Conservation (phyloP, 2,888 invertebrate species). For the Eumerus sabulonum region DNA sequence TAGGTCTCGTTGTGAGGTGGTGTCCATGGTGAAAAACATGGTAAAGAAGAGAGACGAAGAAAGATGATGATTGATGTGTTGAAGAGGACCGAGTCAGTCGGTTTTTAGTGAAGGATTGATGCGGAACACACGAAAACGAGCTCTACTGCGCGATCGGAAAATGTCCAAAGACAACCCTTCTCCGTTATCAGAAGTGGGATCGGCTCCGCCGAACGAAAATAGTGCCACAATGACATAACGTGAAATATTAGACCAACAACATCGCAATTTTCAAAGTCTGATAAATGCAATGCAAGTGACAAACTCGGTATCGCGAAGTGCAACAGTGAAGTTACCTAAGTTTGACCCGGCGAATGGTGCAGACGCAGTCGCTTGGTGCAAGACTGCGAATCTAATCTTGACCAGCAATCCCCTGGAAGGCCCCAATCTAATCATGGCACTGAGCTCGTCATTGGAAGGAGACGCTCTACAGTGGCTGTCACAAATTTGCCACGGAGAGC, state of each 20-base stretch:
- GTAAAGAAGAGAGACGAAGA: conserved; percentile 8
- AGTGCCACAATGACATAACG: conserved; percentile 14
- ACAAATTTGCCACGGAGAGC: conserved; percentile 23
- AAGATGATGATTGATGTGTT: background rate
- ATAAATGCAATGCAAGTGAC: conserved; percentile 25
- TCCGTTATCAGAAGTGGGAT: conserved; percentile 25
- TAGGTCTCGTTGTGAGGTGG: conserved; percentile 2
- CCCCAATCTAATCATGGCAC: background rate
- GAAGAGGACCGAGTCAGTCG: too few relatives aligned
- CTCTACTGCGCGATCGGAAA: too few relatives aligned
- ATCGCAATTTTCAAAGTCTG: conserved; percentile 12
- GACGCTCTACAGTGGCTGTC: conserved; percentile 29
- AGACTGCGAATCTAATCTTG: conserved; percentile 18
- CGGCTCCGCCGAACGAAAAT: conserved; percentile 22
- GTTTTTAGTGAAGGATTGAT: too few relatives aligned
- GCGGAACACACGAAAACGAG: too few relatives aligned
- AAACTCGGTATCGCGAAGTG: conserved; percentile 14
- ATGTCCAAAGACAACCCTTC: background rate
- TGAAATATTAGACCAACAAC: conserved; percentile 20
- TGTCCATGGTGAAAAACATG: conserved; percentile 7
- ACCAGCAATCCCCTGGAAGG: conserved; percentile 1
- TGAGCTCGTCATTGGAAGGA: conserved; percentile 15
- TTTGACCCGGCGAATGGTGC: conserved; percentile 19
- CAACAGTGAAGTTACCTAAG: conserved; percentile 24
- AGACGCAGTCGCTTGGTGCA: conserved; percentile 22